Evolutionary conservation across 2,888 invertebrate genomes (phyloP).

Genomic region (Trichogramma dendrolimi): DNA sequence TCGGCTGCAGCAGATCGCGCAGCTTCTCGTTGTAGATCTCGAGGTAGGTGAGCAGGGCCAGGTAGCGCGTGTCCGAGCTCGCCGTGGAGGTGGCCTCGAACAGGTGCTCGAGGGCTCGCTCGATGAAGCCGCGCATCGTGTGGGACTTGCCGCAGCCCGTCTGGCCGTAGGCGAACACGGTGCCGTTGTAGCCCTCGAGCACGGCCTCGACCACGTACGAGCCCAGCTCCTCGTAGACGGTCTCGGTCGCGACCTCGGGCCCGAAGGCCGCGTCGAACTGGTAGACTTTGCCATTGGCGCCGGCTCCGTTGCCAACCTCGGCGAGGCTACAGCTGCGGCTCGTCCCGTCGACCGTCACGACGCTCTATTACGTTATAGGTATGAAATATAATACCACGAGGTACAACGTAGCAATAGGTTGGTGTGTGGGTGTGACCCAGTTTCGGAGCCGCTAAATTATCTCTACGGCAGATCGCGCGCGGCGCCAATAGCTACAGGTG

Average conservation of each 20-base stretch:
- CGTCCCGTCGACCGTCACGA: conserved; percentile 61
- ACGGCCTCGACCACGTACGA: conserved; percentile 64
- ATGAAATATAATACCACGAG: conserved; percentile 11
- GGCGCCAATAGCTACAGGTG: no score
- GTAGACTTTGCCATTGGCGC: conserved; percentile 41
- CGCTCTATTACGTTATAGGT: conserved; percentile 49
- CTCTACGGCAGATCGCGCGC: no score
- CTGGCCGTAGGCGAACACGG: conserved; percentile 90
- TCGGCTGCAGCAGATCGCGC: conserved; percentile 62
- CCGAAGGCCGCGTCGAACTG: conserved; percentile 80
- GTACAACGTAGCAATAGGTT: background rate
- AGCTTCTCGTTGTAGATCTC: conserved; percentile 85
- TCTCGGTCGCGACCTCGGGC: conserved; percentile 73
- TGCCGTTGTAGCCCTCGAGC: conserved; percentile 87
- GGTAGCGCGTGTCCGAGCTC: conserved; percentile 58
- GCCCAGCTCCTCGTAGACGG: conserved; percentile 78
- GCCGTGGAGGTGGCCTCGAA: conserved; percentile 80
- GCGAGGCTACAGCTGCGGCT: conserved; percentile 61
- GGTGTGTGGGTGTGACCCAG: no score
- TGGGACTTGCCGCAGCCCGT: conserved; percentile 89
- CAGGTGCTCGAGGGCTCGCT: conserved; percentile 80
- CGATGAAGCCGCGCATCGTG: conserved; percentile 74
- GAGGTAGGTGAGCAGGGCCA: conserved; percentile 74
- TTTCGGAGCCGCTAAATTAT: no score
- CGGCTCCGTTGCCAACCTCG: conserved; percentile 16